Percentiles rank a stretch among this genome's conserved stretches.
Evolutionary conservation across 2,113 vertebrate species (phyloP).

Genomic region (Vireo altiloquus): DNA sequence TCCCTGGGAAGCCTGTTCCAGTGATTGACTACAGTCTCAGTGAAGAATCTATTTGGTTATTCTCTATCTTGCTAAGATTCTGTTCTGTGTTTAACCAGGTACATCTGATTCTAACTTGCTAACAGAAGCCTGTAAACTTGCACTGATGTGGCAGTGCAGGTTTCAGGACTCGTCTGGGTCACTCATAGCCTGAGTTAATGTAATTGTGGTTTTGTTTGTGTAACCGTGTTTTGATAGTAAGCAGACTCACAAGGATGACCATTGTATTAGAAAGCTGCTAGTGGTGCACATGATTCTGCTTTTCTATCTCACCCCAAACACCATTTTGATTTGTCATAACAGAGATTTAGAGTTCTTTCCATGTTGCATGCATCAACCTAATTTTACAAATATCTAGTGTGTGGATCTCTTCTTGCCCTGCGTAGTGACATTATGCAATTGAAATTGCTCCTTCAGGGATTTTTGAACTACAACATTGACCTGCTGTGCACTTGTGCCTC

Average conservation of each 20-base stretch:
- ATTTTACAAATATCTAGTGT: neutral
- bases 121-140: neutral
- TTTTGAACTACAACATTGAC: neutral
- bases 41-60: neutral
- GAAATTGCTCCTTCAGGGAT: neutral
- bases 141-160: neutral
- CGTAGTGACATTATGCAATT: neutral
- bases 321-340: neutral
- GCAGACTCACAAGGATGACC: neutral
- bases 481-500: neutral
- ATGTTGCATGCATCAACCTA: neutral
- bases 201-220: neutral
- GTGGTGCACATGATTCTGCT: neutral
- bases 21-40: fast-evolving
- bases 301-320: neutral
- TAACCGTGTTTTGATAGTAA: neutral
- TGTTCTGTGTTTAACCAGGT: neutral
- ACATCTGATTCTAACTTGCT: neutral
- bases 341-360: neutral
- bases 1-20: neutral
- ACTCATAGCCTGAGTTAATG: neutral
- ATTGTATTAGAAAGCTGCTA: neutral
- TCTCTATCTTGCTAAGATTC: neutral
- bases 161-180: neutral
- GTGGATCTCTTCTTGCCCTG: neutral